These are phyloP conservation scores for Chelidonichthys spinosus DNA, from an alignment of 2,797 vertebrate genomes.

Conservation along the genomic window DNA sequence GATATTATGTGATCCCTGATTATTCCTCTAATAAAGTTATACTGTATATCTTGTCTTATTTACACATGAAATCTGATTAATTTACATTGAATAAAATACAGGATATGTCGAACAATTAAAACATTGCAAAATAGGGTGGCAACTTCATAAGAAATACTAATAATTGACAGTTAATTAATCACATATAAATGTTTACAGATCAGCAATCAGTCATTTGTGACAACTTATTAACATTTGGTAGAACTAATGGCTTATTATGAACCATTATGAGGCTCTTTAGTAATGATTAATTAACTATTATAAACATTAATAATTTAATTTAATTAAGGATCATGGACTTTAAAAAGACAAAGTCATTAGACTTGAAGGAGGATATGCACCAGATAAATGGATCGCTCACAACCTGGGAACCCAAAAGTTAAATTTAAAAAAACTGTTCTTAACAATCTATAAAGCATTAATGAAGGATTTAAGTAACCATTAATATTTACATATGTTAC, in stretches of 20 bases:
- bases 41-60: neutral
- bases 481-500: neutral
- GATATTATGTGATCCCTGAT: neutral
- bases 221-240: neutral
- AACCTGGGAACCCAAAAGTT: neutral
- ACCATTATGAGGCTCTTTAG: neutral
- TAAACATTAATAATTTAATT: neutral
- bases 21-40: neutral
- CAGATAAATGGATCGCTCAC: neutral
- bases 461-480: neutral
- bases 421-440: too few species aligned
- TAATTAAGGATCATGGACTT: neutral
- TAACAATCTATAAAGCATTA: neutral
- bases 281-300: neutral
- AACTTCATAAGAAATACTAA: neutral
- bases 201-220: neutral
- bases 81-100: neutral
- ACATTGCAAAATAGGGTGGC: neutral
- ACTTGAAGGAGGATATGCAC: neutral
- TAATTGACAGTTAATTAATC: neutral
- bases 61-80: neutral
- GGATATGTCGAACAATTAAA: accelerated
- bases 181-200: neutral
- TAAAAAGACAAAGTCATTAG: neutral
- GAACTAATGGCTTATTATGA: neutral